These are phyloP conservation scores for Ferrisia virgata DNA, from an alignment of 2,888 invertebrate genomes.

Conservation along the genomic window DNA sequence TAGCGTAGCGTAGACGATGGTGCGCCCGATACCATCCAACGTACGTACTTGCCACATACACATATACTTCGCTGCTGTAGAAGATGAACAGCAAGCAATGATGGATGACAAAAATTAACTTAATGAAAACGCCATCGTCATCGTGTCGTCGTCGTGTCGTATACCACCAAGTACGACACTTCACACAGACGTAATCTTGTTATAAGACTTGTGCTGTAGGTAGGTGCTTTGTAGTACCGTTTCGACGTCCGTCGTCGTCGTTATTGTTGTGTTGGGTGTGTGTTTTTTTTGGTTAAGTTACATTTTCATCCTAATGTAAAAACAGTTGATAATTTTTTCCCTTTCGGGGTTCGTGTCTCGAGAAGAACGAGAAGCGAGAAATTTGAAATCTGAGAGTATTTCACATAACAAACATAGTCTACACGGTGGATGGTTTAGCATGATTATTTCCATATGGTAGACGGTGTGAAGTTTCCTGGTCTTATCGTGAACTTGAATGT, in stretches of 20 bases:
- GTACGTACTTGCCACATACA: no score
- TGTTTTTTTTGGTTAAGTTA: neutral
- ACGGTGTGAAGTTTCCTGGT: neutral
- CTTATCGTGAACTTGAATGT: no score
- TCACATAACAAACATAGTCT: neutral
- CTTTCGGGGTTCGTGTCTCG: no score
- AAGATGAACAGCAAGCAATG: neutral
- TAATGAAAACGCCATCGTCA: neutral
- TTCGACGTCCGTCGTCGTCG: no score
- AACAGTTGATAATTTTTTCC: neutral
- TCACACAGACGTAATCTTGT: no score
- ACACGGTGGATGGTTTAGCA: neutral
- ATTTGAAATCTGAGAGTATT: neutral
- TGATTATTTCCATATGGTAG: neutral
- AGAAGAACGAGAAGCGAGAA: neutral
- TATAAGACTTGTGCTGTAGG: neutral
- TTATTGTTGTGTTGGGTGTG: no score
- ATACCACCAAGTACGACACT: no score
- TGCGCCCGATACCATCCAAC: no score
- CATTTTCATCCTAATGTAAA: no score
- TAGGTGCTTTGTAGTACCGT: neutral
- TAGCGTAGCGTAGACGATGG: no score
- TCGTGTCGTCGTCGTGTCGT: no score
- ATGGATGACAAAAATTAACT: constrained; percentile 14
- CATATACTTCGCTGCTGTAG: no score